These are phyloP conservation scores for Hydropsyche tenuis DNA, from an alignment of 1,140 invertebrate species.

Conservation along the genomic window DNA sequence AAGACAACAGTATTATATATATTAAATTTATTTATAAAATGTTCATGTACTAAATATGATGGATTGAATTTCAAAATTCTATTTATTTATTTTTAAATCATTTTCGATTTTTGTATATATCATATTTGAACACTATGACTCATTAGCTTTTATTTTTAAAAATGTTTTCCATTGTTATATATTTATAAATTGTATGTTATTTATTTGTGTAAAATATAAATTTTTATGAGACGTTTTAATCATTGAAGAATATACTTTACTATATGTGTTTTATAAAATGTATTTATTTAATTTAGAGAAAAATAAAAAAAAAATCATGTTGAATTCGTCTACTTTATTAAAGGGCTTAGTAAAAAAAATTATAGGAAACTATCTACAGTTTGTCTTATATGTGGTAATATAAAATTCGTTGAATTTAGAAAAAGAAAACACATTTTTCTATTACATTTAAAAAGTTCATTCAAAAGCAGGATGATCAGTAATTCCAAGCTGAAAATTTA, in stretches of 20 bases:
- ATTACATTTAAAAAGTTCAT: neutral
- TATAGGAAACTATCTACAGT: neutral
- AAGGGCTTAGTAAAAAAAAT: neutral
- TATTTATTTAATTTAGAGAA: no score
- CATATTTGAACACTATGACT: neutral
- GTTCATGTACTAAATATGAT: no score
- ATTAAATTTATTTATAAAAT: no score
- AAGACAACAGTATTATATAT: no score
- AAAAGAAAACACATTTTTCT: neutral
- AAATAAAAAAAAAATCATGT: neutral
- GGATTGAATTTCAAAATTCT: no score
- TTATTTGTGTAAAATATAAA: neutral
- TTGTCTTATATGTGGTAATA: neutral
- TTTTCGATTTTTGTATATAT: no score
- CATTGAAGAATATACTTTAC: no score
- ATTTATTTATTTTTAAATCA: no score
- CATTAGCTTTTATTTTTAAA: neutral
- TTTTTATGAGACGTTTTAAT: no score
- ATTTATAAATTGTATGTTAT: neutral
- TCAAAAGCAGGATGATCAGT: neutral
- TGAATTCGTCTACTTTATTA: neutral
- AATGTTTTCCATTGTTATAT: neutral
- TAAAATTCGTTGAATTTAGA: conserved; percentile 5
- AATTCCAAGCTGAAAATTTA: conserved; percentile 3
- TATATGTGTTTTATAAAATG: no score